Evolutionary conservation across 2,888 invertebrate genomes (phyloP).

Genomic region (Fissipunctia ypsillon): DNA sequence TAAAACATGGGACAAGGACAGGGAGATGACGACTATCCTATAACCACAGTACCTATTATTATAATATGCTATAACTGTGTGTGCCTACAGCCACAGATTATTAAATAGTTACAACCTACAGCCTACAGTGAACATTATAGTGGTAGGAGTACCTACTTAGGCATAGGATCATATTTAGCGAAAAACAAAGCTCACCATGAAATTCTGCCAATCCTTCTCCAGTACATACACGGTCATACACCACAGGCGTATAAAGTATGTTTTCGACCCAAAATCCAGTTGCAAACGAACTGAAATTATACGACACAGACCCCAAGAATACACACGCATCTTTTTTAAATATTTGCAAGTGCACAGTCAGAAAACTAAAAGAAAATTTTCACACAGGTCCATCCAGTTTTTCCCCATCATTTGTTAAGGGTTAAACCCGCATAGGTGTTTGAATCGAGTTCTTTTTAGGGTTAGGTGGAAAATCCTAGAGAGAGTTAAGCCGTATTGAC

Average conservation of each 20-base stretch:
- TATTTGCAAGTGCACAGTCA: not conserved
- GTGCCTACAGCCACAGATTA: too few species aligned
- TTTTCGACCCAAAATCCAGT: not conserved
- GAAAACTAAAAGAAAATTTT: not conserved
- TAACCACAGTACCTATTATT: too few species aligned
- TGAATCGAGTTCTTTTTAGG: not conserved
- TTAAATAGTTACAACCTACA: too few species aligned
- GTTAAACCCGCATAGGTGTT: not conserved
- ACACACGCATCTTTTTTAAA: not conserved
- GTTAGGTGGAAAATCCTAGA: not conserved
- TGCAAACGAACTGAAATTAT: slow-evolving; percentile 1
- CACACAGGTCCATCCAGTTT: not conserved
- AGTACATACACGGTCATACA: not conserved
- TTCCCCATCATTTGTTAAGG: not conserved
- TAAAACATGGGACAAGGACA: not conserved
- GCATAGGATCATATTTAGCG: not conserved
- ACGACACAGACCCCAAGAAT: not conserved
- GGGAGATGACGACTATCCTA: not conserved
- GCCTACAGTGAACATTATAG: too few species aligned
- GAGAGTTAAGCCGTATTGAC: not conserved
- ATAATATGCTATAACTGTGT: too few species aligned
- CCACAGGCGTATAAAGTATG: not conserved
- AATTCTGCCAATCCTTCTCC: too few species aligned
- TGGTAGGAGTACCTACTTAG: too few species aligned
- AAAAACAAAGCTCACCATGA: not conserved